Evolutionary conservation across 2,888 invertebrate species (phyloP).

Genomic region (Anthophora plumipes): DNA sequence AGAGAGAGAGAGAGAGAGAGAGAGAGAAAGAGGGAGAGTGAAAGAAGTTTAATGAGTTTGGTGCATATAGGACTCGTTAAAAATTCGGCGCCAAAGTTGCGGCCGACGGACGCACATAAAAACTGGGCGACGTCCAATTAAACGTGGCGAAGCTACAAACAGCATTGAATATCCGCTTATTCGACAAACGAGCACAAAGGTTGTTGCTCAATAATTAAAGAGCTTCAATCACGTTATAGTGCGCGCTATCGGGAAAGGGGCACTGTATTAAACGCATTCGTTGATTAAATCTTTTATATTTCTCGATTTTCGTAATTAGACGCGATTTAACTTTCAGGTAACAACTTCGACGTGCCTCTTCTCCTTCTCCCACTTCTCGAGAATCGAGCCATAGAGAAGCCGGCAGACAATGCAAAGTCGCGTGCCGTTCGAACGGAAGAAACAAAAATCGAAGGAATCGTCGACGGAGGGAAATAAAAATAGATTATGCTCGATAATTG

Average conservation of each 20-base stretch:
- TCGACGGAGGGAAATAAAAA: not conserved
- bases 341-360: not conserved
- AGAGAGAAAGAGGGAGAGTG: not conserved
- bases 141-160: constrained; percentile 40
- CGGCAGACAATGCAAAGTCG: not conserved
- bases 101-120: constrained; percentile 37
- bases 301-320: constrained; percentile 14
- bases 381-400: too few species aligned
- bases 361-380: too few species aligned
- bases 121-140: constrained; percentile 50
- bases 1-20: not conserved
- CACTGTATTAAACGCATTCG: constrained; percentile 23
- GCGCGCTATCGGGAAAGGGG: not conserved
- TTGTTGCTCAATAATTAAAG: constrained; percentile 57
- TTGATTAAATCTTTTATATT: constrained; percentile 40
- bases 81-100: constrained; percentile 42
- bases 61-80: constrained; percentile 28
- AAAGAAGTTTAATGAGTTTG: constrained; percentile 43
- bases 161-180: constrained; percentile 50
- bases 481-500: not conserved
- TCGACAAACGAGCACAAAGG: constrained; percentile 29
- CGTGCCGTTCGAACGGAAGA: not conserved
- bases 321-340: constrained; percentile 6
- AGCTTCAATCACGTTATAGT: constrained; percentile 53
- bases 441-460: not conserved